Evolutionary conservation across 2,888 invertebrate species (phyloP), one percentile per base, ranked within the genome.

Genomic region (Drosophila setosimentum): DNA sequence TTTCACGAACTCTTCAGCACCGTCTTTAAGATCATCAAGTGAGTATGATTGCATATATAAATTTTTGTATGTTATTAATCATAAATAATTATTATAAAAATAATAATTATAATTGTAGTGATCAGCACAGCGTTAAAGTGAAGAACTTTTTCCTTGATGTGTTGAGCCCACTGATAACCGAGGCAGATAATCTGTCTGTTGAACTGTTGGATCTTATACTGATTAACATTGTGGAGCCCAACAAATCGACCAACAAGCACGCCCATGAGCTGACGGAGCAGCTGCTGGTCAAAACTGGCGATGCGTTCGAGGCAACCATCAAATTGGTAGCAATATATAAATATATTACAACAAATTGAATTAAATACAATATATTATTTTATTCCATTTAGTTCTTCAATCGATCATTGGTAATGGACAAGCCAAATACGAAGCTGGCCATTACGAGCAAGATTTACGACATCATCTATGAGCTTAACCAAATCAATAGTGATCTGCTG

Each of bases 111-210:
- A 27, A 53, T 59, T 75, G 0, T 93, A 98, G 98, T 93, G 98
- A 98, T 92, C 98, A 99, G 92, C 99, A 99, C 94, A 98, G 98
- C 13, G 96, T 96, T 18, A 98, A 99, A 94, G 99, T 99, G 55
- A 98, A 98, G 92, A 98, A 97, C 75, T 99, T 99, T 93, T 99
- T 99, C 97, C 94, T 99, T 90, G 99, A 99, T 93, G 98, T 99
- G 61, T 95, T 99, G 77, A 97, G 97, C 89, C 99, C 99, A 0
- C 94, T 99, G 49, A 97, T 99, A 87, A 97, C 97, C 29, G 99
- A 99, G 93, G 98, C 98, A 10, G 99, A 99, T 92, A 96, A 97
- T 85, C 97, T 99, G 57, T 98, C 98, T 81, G 97, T 97, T 92
- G 98, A 98, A 93, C 94, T 99, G 13, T 94, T 99, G 68, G 98